Conservation (phyloP, 1,140 invertebrate species). For the Drosophila santomea region DNA sequence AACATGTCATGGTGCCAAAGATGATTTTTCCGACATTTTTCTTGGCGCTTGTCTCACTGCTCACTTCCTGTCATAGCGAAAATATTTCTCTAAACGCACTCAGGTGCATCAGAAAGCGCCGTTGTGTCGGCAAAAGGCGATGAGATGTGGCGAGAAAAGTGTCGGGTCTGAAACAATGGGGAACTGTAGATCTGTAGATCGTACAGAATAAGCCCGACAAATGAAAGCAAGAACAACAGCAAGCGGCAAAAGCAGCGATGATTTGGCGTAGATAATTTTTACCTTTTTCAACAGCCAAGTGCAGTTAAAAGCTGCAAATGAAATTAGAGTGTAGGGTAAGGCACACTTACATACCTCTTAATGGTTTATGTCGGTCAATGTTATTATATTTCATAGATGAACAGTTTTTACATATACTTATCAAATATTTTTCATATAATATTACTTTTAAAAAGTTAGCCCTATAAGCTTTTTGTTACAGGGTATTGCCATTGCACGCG, state of each 20-base stretch:
- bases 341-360: not conserved
- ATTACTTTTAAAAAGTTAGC: not conserved
- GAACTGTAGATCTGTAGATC: slow-evolving; percentile 29
- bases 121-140: slow-evolving; percentile 31
- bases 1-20: slow-evolving; percentile 30
- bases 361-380: not conserved
- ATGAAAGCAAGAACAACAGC: slow-evolving; percentile 54
- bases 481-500: slow-evolving; percentile 26
- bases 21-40: slow-evolving; percentile 30
- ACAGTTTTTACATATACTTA: too few relatives aligned
- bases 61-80: slow-evolving; percentile 50
- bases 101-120: slow-evolving; percentile 65
- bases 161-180: slow-evolving; percentile 51
- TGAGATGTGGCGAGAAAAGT: slow-evolving; percentile 42
- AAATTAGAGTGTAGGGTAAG: not conserved
- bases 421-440: not conserved
- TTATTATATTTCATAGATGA: too few relatives aligned
- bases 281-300: slow-evolving; percentile 43
- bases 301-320: not conserved
- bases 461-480: not conserved
- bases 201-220: slow-evolving; percentile 43
- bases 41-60: slow-evolving; percentile 45
- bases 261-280: slow-evolving; percentile 69
- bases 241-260: slow-evolving; percentile 36
- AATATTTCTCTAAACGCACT: slow-evolving; percentile 59